Percentiles rank a stretch among this genome's conserved stretches.
These are phyloP conservation scores for Silurus aristotelis DNA, from an alignment of 2,797 vertebrate genomes.

Conservation along the genomic window DNA sequence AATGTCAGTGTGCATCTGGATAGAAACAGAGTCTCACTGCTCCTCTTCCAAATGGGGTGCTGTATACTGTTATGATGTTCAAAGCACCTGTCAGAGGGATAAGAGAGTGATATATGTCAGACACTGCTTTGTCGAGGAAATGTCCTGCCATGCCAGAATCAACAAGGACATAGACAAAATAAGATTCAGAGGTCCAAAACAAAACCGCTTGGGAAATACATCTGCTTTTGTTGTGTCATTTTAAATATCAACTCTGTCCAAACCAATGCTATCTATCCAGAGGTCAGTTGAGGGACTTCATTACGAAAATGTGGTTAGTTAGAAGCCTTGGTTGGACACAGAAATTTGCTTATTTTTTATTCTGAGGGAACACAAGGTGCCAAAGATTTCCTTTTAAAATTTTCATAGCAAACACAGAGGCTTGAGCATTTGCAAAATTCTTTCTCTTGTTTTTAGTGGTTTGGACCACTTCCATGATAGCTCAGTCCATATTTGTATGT, in stretches of 20 bases:
- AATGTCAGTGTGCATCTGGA: not conserved
- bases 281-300: too few relatives aligned
- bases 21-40: not conserved
- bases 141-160: not conserved
- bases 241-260: too few relatives aligned
- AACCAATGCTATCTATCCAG: too few relatives aligned
- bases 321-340: too few relatives aligned
- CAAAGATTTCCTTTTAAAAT: not conserved
- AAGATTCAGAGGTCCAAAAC: not conserved
- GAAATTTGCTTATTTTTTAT: not conserved
- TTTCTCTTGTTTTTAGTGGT: not conserved
- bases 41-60: not conserved
- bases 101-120: not conserved
- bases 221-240: not conserved
- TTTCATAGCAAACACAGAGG: not conserved
- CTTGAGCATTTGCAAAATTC: not conserved
- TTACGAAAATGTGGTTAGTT: too few relatives aligned
- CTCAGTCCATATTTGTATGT: not conserved
- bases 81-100: not conserved
- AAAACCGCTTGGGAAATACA: not conserved
- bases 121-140: not conserved
- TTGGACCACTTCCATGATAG: not conserved
- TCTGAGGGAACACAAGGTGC: not conserved
- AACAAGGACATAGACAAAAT: not conserved
- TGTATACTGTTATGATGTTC: not conserved